A percentile compares a stretch with the other conserved stretches of the same genome.
These are phyloP conservation scores for Ailurus styani DNA, from an alignment of 2,113 vertebrate genomes.

Conservation along the genomic window DNA sequence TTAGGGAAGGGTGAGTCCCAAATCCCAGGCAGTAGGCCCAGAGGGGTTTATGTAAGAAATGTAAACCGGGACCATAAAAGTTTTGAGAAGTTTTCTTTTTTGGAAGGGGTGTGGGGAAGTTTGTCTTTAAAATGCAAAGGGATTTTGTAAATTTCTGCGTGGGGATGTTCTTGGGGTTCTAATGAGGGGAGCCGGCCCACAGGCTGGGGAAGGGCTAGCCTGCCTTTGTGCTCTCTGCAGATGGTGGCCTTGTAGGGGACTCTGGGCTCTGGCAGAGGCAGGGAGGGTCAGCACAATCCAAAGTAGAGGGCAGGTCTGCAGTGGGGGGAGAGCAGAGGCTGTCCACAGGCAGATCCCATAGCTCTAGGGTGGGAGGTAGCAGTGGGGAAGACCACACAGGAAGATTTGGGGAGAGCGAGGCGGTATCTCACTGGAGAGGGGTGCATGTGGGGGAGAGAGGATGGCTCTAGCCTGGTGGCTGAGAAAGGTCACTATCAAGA, in stretches of 20 bases:
- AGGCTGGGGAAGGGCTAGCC: neutral
- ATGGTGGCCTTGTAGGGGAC: neutral
- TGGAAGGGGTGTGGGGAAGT: neutral
- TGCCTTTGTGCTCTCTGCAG: neutral
- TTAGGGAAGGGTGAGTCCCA: neutral
- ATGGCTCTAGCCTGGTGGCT: neutral
- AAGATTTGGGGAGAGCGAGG: neutral
- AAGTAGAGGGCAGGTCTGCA: neutral
- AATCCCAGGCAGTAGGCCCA: neutral
- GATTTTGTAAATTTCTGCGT: neutral
- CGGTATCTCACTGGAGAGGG: neutral
- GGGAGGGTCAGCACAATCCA: neutral
- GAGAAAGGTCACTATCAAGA: neutral
- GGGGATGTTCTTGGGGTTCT: neutral
- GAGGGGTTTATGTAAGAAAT: neutral
- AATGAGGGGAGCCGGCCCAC: neutral
- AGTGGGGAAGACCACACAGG: neutral
- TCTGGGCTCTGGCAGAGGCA: neutral
- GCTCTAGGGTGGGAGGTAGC: neutral
- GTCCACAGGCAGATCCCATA: neutral
- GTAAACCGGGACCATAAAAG: neutral
- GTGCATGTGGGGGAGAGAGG: neutral
- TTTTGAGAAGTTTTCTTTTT: neutral
- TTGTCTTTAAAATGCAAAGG: neutral
- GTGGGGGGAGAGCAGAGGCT: neutral